These are phyloP conservation scores for Arge pagana DNA, from an alignment of 2,888 invertebrate species.

Conservation along the genomic window DNA sequence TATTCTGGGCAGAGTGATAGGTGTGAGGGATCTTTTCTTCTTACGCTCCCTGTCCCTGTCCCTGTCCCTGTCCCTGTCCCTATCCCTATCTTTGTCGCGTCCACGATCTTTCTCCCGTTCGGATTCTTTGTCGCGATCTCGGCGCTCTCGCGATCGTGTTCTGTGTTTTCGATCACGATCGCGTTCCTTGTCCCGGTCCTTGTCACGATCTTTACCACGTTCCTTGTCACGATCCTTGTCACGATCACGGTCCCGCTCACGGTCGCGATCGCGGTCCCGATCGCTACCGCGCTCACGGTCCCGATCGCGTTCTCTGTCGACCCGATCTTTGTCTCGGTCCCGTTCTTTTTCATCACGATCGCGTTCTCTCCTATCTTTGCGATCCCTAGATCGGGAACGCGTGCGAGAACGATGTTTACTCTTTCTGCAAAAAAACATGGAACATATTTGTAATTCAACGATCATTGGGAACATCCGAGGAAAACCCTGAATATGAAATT, in stretches of 20 bases:
- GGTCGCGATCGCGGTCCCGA: conserved; percentile 41
- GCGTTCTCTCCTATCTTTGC: conserved; percentile 53
- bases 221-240: conserved; percentile 37
- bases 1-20: conserved; percentile 55
- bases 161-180: conserved; percentile 33
- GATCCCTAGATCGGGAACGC: conserved; percentile 62
- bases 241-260: conserved; percentile 39
- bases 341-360: conserved; percentile 33
- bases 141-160: conserved; percentile 22
- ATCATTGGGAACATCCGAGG: neutral
- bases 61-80: conserved; percentile 53
- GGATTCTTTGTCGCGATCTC: conserved; percentile 45
- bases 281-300: conserved; percentile 40
- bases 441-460: neutral
- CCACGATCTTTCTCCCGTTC: conserved; percentile 44
- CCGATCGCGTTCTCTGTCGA: conserved; percentile 52
- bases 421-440: conserved; percentile 48
- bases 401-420: conserved; percentile 56
- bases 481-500: too few relatives aligned
- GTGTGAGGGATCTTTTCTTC: conserved; percentile 55
- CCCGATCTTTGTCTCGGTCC: conserved; percentile 41
- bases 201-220: conserved; percentile 50
- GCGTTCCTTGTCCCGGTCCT: conserved; percentile 48
- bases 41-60: conserved; percentile 57
- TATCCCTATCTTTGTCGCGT: conserved; percentile 42